These are phyloP conservation scores for Equus quagga DNA, from an alignment of 2,113 vertebrate species.

Conservation along the genomic window DNA sequence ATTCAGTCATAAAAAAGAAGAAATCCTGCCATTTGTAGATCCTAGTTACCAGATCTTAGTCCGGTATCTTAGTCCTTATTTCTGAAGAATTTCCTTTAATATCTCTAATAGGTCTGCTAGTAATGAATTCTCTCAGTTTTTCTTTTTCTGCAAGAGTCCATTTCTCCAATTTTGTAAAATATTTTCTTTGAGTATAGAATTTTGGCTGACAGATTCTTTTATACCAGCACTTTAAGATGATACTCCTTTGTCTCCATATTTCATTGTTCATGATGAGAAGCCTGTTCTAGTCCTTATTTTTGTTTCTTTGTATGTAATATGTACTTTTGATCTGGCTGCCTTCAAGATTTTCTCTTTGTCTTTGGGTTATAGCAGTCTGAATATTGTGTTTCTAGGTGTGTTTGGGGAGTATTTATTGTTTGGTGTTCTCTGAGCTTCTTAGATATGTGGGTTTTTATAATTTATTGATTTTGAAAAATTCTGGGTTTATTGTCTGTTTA, in stretches of 20 bases:
- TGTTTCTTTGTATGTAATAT: neutral
- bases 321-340: neutral
- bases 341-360: neutral
- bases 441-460: neutral
- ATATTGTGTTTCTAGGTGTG: neutral
- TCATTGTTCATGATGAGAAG: neutral
- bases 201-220: neutral
- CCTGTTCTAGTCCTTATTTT: neutral
- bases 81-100: neutral
- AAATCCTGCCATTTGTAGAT: neutral
- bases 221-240: neutral
- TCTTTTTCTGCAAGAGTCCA: neutral
- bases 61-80: neutral
- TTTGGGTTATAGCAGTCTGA: neutral
- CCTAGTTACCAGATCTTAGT: neutral
- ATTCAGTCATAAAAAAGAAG: too few relatives aligned
- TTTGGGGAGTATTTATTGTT: neutral
- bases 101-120: neutral
- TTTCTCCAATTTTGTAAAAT: neutral
- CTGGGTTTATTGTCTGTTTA: neutral
- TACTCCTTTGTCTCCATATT: neutral
- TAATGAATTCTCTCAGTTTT: neutral
- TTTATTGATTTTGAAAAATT: neutral
- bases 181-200: neutral
- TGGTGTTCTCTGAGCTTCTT: neutral